phyloP scores from a whole-genome alignment of 2,797 vertebrate species.

The Okamejei kenojei region DNA sequence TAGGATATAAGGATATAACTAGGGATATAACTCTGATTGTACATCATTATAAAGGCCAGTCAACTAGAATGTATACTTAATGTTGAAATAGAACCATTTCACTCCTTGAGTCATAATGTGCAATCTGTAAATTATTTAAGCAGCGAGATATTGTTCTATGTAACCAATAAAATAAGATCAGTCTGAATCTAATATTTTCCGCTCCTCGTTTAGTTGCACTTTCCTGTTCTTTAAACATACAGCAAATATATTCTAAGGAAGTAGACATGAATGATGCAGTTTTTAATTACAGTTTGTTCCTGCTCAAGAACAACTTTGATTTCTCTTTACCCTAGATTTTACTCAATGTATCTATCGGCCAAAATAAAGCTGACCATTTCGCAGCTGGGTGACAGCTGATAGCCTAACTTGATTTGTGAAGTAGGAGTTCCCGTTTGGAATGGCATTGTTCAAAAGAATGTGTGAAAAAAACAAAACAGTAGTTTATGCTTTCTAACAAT shows the following conservation, averaged over 20 bases:
- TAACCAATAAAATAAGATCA: not conserved
- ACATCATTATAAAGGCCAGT: not conserved
- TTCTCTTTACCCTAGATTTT: not conserved
- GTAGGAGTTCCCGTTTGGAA: not conserved
- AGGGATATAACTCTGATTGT: not conserved
- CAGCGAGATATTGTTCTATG: not conserved
- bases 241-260: not conserved
- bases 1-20: not conserved
- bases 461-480: constrained; percentile 8
- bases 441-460: not conserved
- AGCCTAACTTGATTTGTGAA: not conserved
- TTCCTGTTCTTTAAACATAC: not conserved
- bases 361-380: not conserved
- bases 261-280: not conserved
- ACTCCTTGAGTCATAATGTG: not conserved
- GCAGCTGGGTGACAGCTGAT: constrained; percentile 22
- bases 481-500: constrained; percentile 14
- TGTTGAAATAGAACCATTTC: not conserved
- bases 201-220: not conserved
- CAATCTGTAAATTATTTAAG: constrained; percentile 4
- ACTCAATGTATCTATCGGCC: not conserved
- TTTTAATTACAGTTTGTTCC: constrained; percentile 19
- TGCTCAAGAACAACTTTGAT: constrained; percentile 13
- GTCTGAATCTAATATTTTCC: not conserved
- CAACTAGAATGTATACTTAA: not conserved